A percentile compares a stretch with the other conserved stretches of the same genome.
Conservation (phyloP, 2,113 vertebrate genomes). For the Callionymus lyra region DNA sequence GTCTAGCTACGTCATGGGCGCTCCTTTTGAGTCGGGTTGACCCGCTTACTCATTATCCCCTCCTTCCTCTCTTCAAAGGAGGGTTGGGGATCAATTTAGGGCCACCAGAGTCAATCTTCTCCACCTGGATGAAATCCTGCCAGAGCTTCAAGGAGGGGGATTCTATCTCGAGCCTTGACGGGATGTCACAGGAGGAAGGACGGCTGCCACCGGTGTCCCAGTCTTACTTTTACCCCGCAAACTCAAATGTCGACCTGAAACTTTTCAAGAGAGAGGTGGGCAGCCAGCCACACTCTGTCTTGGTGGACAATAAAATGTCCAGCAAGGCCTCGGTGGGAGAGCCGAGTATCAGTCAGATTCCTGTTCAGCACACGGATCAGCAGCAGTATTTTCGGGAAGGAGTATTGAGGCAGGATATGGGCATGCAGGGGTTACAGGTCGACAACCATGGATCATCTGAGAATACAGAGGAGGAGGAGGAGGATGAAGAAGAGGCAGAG, state of each 20-base stretch:
- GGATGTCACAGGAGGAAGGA: slow-evolving; percentile 88
- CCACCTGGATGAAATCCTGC: slow-evolving; percentile 78
- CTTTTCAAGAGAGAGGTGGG: slow-evolving; percentile 83
- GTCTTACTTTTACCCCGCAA: slow-evolving; percentile 71
- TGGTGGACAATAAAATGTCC: slow-evolving; percentile 82
- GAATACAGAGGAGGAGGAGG: slow-evolving; percentile 69
- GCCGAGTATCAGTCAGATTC: slow-evolving; percentile 31
- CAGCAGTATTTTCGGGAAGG: slow-evolving; percentile 85
- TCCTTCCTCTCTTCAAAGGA: slow-evolving; percentile 56
- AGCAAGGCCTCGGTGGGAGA: slow-evolving; percentile 68
- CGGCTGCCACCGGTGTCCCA: slow-evolving; percentile 72
- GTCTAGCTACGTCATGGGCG: slow-evolving; percentile 44
- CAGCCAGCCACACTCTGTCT: slow-evolving; percentile 80
- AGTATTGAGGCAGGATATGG: slow-evolving; percentile 41
- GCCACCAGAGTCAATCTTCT: slow-evolving; percentile 42
- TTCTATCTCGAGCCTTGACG: slow-evolving; percentile 64
- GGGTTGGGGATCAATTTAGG: slow-evolving; percentile 54
- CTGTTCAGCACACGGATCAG: slow-evolving; percentile 26
- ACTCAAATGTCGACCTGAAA: slow-evolving; percentile 84
- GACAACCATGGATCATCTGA: slow-evolving; percentile 70
- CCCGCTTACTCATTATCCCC: slow-evolving; percentile 33
- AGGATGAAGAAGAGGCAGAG: slow-evolving; percentile 73
- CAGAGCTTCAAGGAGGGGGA: slow-evolving; percentile 79
- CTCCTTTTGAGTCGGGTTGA: slow-evolving; percentile 63
- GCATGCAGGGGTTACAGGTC: slow-evolving; percentile 51